A percentile compares a stretch with the other conserved stretches of the same genome.
Conservation (phyloP, 2,797 vertebrate species). For the Schizothorax lantsangensis region DNA sequence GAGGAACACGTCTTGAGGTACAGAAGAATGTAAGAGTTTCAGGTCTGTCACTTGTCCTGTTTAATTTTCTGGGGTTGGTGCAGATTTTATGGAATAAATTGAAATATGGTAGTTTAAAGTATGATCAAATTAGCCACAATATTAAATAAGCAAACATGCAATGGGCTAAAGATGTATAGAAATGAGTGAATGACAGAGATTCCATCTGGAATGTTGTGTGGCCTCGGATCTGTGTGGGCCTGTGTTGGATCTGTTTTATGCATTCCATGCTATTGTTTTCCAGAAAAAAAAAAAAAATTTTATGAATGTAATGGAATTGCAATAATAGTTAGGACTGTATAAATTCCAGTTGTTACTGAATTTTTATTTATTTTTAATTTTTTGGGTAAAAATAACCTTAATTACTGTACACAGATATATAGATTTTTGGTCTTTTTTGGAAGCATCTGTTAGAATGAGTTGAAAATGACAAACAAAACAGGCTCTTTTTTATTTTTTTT, state of each 20-base stretch:
- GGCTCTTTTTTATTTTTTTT: neutral
- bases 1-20: conserved; percentile 71
- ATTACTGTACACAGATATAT: too few species aligned
- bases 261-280: neutral
- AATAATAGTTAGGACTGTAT: neutral
- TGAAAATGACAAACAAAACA: neutral
- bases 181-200: neutral
- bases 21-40: conserved; percentile 69
- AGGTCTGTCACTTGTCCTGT: conserved; percentile 55
- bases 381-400: too few species aligned
- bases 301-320: neutral
- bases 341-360: neutral
- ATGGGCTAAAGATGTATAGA: neutral
- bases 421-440: too few species aligned
- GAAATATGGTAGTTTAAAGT: neutral
- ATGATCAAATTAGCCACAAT: neutral
- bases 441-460: neutral
- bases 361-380: neutral
- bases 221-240: neutral
- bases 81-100: neutral
- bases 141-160: neutral
- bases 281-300: neutral
- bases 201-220: neutral
- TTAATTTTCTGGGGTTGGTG: neutral
- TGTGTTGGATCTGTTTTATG: neutral